phyloP scores from a whole-genome alignment of 2,888 invertebrate species.

The Nycteola revayana region DNA sequence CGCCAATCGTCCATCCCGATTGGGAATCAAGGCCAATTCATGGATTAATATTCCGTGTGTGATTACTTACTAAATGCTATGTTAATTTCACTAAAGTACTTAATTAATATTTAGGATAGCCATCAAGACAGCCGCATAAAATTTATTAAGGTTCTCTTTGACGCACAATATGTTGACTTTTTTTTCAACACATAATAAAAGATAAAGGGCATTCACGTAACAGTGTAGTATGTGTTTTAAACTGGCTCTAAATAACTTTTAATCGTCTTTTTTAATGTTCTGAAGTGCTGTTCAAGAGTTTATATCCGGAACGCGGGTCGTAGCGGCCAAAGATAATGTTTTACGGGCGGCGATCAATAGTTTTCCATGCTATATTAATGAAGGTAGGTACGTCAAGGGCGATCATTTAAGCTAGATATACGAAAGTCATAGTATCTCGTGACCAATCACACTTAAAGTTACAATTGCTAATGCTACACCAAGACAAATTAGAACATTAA shows the following conservation, averaged over 20 bases:
- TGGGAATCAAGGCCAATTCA: conserved; percentile 75
- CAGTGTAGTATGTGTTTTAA: conserved; percentile 8
- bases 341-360: conserved; percentile 48
- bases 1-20: conserved; percentile 67
- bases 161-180: no score
- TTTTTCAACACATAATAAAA: no score
- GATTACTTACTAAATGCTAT: conserved; percentile 63
- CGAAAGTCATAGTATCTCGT: conserved; percentile 44
- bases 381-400: conserved; percentile 40
- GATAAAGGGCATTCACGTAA: no score
- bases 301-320: conserved; percentile 37
- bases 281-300: conserved; percentile 41
- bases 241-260: conserved; percentile 23
- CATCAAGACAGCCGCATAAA: no score
- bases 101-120: conserved; percentile 60
- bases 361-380: conserved; percentile 43
- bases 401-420: conserved; percentile 26
- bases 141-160: no score
- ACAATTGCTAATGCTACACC: conserved; percentile 36
- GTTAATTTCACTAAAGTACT: conserved; percentile 65
- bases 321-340: no score
- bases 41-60: conserved; percentile 69
- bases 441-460: conserved; percentile 40
- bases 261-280: conserved; percentile 20
- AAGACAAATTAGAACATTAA: conserved; percentile 17